A percentile compares a stretch with the other conserved stretches of the same genome.
These are phyloP conservation scores for Toxostoma redivivum DNA, from an alignment of 2,113 vertebrate genomes.

Conservation along the genomic window DNA sequence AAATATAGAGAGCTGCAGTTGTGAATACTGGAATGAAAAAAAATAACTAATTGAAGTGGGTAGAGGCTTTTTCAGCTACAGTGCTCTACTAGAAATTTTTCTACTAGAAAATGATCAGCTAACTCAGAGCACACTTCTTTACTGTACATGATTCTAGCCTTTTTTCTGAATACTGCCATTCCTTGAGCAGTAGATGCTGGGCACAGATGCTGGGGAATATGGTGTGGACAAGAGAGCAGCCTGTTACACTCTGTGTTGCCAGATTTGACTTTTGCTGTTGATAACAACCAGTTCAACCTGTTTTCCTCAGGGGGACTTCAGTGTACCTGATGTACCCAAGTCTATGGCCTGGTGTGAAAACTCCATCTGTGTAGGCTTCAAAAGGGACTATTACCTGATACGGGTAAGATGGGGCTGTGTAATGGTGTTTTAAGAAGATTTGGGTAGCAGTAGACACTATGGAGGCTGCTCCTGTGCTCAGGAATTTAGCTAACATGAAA, in stretches of 20 bases:
- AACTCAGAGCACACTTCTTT: neutral
- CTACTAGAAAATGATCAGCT: neutral
- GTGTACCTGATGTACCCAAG: constrained; percentile 93
- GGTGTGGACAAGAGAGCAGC: neutral
- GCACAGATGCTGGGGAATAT: neutral
- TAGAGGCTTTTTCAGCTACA: neutral
- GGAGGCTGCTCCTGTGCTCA: neutral
- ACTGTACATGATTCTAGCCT: neutral
- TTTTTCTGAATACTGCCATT: neutral
- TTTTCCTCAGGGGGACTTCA: constrained; percentile 85
- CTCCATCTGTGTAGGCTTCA: constrained; percentile 97
- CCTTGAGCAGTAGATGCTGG: neutral
- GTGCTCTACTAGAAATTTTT: neutral
- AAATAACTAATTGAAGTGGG: neutral
- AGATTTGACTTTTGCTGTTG: neutral
- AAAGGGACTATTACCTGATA: constrained; percentile 97
- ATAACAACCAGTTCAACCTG: neutral
- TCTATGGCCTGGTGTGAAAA: constrained; percentile 99
- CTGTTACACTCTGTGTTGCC: neutral
- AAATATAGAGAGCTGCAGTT: neutral
- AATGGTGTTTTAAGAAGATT: neutral
- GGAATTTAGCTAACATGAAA: neutral
- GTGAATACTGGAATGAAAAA: neutral
- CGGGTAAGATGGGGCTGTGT: constrained; percentile 72
- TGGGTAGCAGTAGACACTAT: neutral